These are phyloP conservation scores for Naso thynnoides DNA, from an alignment of 2,797 vertebrate genomes.

Conservation along the genomic window DNA sequence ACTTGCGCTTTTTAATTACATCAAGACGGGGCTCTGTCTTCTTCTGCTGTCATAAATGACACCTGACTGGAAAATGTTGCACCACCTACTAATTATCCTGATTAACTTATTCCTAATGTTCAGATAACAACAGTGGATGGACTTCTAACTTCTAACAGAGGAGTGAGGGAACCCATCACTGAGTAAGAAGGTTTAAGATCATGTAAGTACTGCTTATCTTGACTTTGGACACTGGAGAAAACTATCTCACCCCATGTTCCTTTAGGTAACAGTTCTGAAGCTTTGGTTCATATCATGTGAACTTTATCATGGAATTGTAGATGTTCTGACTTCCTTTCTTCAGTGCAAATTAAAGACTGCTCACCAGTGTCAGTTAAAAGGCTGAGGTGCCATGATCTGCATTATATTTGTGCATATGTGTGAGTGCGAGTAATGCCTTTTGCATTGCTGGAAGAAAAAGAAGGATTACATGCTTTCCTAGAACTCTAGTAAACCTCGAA, in stretches of 20 bases:
- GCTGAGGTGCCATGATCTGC: not conserved
- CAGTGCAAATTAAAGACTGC: not conserved
- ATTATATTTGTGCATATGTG: not conserved
- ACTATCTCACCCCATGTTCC: not conserved
- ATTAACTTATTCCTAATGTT: too few species aligned
- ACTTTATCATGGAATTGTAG: not conserved
- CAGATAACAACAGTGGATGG: too few species aligned
- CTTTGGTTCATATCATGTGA: not conserved
- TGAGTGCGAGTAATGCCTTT: not conserved
- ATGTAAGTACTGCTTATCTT: not conserved
- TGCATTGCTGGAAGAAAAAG: constrained; percentile 31
- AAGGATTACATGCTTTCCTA: constrained; percentile 27
- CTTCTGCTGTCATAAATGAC: too few species aligned
- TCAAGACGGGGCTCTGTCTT: too few species aligned
- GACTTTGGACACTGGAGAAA: constrained; percentile 3
- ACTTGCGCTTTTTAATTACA: too few species aligned
- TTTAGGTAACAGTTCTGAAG: not conserved
- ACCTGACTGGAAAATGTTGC: too few species aligned
- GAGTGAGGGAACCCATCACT: not conserved
- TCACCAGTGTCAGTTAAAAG: not conserved
- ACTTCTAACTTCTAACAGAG: not conserved
- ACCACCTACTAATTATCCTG: too few species aligned
- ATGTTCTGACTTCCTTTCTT: not conserved
- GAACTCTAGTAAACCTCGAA: constrained; percentile 38
- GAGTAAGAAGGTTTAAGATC: not conserved